Percentiles rank a stretch among this genome's conserved stretches.
phyloP scores from a whole-genome alignment of 2,797 vertebrate genomes.

The Leptodactylus fallax region DNA sequence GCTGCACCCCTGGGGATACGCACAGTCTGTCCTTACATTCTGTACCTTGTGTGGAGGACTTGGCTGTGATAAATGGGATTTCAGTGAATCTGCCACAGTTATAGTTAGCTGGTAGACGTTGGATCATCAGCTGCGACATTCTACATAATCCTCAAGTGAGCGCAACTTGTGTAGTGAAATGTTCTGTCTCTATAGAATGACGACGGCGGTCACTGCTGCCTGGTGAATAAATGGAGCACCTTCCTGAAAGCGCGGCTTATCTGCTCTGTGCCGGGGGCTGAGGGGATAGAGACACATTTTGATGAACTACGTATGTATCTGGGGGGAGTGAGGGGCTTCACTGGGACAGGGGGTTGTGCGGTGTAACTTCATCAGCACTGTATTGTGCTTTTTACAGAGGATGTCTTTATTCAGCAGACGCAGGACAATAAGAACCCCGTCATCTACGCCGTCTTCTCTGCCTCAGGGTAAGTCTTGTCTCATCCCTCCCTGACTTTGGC shows the following conservation, averaged over 20 bases:
- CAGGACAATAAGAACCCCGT: constrained; percentile 97
- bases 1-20: no score
- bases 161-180: no score
- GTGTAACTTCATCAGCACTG: not conserved
- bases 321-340: not conserved
- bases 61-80: no score
- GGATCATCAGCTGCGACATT: no score
- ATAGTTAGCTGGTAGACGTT: no score
- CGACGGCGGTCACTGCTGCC: constrained; percentile 95
- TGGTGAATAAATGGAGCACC: constrained; percentile 99
- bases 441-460: constrained; percentile 96
- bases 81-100: no score
- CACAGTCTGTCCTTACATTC: no score
- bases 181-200: constrained; percentile 91
- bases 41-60: no score
- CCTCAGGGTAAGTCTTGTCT: constrained; percentile 87
- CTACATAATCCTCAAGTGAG: no score
- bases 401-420: constrained; percentile 96
- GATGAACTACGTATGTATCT: constrained; percentile 93
- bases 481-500: no score
- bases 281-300: constrained; percentile 96
- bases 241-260: constrained; percentile 97
- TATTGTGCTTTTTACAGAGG: constrained; percentile 82
- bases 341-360: not conserved
- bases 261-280: constrained; percentile 91